phyloP scores from a whole-genome alignment of 2,113 vertebrate species.

The Zapornia atra region DNA sequence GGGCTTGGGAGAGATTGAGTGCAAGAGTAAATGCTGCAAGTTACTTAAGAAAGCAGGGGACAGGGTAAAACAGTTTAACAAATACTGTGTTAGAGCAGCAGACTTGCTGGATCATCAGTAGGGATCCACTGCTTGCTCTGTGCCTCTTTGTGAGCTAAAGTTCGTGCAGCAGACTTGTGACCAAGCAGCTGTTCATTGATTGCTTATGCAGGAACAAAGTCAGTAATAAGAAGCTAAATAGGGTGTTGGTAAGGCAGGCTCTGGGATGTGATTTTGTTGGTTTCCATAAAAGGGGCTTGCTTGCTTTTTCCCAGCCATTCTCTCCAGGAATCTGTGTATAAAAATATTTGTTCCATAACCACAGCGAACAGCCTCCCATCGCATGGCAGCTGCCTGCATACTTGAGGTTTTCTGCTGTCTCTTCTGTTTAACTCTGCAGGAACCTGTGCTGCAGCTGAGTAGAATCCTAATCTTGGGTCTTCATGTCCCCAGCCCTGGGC shows the following conservation, averaged over 20 bases:
- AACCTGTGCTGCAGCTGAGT: not conserved
- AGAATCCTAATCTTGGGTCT: not conserved
- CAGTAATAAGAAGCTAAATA: not conserved
- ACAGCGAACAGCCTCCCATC: not conserved
- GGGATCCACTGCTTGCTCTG: not conserved
- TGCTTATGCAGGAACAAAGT: not conserved
- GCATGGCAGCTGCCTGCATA: not conserved
- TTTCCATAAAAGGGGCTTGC: not conserved
- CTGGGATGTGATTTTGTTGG: not conserved
- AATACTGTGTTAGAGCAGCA: rapidly evolving
- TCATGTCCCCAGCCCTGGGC: not conserved
- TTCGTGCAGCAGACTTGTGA: not conserved
- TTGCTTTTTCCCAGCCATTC: conserved; percentile 19
- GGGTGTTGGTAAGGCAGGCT: not conserved
- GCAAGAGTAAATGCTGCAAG: not conserved
- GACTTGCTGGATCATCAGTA: not conserved
- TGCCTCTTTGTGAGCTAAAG: not conserved
- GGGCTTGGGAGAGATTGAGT: not conserved
- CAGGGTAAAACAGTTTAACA: not conserved
- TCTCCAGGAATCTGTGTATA: conserved; percentile 29
- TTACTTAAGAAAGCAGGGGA: not conserved
- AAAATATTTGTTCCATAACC: conserved; percentile 39
- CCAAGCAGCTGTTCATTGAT: not conserved
- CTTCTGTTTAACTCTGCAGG: conserved; percentile 32
- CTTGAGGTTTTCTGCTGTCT: not conserved